phyloP scores from a whole-genome alignment of 1,140 invertebrate species.

The Arctopsyche grandis region DNA sequence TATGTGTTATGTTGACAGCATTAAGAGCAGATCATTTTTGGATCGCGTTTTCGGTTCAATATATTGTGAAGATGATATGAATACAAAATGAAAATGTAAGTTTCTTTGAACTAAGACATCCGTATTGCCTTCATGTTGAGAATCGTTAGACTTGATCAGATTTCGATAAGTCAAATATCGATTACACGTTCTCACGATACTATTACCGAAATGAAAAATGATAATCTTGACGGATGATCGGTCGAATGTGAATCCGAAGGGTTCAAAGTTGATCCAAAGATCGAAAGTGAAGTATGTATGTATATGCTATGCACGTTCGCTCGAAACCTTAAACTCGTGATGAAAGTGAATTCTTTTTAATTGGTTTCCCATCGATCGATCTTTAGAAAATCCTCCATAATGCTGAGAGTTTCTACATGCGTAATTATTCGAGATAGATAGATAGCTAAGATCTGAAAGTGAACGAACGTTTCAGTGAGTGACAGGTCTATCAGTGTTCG shows the following conservation, averaged over 20 bases:
- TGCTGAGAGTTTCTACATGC: neutral
- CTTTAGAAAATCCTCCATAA: neutral
- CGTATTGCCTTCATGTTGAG: too few relatives aligned
- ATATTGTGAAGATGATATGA: too few relatives aligned
- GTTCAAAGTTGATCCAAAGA: neutral
- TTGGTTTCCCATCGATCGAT: neutral
- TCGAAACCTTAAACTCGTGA: neutral
- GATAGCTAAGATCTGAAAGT: neutral
- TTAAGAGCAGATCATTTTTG: too few relatives aligned
- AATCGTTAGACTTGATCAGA: too few relatives aligned
- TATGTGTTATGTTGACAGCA: too few relatives aligned
- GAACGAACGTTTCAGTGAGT: neutral
- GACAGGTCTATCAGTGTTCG: neutral
- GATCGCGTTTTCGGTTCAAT: too few relatives aligned
- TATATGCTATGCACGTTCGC: neutral
- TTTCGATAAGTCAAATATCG: slow-evolving; percentile 15
- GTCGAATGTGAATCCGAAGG: neutral
- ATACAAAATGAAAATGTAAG: too few relatives aligned
- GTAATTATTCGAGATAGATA: neutral
- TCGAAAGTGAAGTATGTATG: neutral
- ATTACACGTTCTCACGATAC: slow-evolving; percentile 5
- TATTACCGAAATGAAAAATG: neutral
- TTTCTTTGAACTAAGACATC: too few relatives aligned
- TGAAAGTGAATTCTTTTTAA: slow-evolving; percentile 20
- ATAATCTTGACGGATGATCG: neutral